A percentile compares a stretch with the other conserved stretches of the same genome.
Conservation (phyloP, 2,113 vertebrate species). For the Hippocampus mohnikei region DNA sequence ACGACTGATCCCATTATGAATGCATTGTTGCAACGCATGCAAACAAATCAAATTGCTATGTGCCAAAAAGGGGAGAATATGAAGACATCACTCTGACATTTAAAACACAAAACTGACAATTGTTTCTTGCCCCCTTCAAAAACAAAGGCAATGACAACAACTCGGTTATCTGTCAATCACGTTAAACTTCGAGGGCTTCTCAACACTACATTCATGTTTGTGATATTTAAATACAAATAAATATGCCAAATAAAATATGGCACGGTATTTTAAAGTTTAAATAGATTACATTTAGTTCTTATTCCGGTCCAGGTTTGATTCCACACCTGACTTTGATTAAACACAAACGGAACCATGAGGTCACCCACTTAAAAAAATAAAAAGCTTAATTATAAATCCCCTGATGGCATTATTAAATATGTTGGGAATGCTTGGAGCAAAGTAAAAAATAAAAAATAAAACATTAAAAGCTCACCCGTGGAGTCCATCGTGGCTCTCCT, state of each 20-base stretch:
- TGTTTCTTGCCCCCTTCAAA: background rate
- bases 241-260: background rate
- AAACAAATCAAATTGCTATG: background rate
- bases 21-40: constrained; percentile 20
- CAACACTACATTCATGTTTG: background rate
- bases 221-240: background rate
- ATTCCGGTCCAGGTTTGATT: background rate
- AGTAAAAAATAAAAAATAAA: background rate
- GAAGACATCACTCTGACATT: too few species aligned
- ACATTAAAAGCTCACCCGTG: constrained; percentile 34
- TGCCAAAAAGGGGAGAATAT: background rate
- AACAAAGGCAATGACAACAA: background rate
- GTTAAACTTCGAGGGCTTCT: background rate
- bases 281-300: background rate
- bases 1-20: constrained; percentile 39
- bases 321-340: constrained; percentile 36
- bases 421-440: background rate
- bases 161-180: background rate
- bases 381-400: background rate
- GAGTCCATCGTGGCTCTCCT: constrained; percentile 41
- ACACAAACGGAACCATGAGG: background rate
- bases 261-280: background rate
- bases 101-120: background rate
- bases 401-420: background rate
- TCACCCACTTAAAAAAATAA: background rate